Base-by-base conservation (phyloP, 2,888 invertebrate species). In the Mystacides longicornis region DNA sequence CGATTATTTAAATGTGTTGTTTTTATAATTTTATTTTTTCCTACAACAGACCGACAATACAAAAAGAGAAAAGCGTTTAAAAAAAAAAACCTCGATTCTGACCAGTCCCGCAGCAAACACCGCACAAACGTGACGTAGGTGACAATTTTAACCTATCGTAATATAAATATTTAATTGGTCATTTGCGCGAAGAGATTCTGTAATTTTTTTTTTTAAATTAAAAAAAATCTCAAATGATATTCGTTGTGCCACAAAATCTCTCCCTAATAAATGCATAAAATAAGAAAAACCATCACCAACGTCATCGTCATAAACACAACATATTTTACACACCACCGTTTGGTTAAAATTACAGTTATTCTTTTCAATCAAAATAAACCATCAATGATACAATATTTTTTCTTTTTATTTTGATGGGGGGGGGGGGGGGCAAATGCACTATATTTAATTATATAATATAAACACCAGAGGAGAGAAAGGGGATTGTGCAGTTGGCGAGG, bases 211-310 rank as follows among this genome's bases (percentile, higher is more conserved):
- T 27, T 27, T 11, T 27, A 5, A 27, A 27, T 27, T 7, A 27
- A 27, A 27, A 27, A 27, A 37, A 7, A 3, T n/a, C 16, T 37
- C 37, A 37, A n/a, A 3, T 16, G 16, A 37, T 16, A 16, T 37
- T 37, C 37, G 37, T 37, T 37, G 37, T 16, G 3, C 16, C 3
- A 16, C 37, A 37, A 37, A 37, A 37, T 37, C 4, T 37, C 37
- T 37, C 37, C 37, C 37, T 37, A 37, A 27, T 27, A 27, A 37
- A 37, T 37, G 37, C 37, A 37, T n/a, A 37, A 37, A 37, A 37
- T 16, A 7, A 4, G 37, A 37, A 7, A 37, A 5, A 27, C 27
- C 27, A 11, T 27, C 27, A 11, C 27, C 4, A 37, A 14, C 16
- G 37, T 37, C 37, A 37, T 14, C 37, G 37, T 7, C 37, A 27